Evolutionary conservation across 2,113 vertebrate genomes (phyloP).

Genomic region (Ictidomys tridecemlineatus): DNA sequence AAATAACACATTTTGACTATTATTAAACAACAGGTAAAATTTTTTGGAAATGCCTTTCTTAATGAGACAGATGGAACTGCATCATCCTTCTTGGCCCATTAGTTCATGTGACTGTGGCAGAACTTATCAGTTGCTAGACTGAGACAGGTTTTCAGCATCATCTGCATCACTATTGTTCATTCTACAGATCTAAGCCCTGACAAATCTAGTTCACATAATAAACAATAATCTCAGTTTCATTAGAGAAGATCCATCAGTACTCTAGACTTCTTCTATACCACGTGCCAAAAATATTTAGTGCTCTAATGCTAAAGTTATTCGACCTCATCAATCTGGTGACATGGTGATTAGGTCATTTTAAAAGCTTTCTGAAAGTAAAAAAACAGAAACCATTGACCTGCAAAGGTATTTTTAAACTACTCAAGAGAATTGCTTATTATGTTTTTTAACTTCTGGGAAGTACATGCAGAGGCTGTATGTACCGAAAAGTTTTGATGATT

Average conservation of each 20-base stretch:
- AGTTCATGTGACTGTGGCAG: neutral
- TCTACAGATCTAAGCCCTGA: neutral
- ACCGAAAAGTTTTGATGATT: neutral
- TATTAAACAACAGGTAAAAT: neutral
- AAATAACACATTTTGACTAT: neutral
- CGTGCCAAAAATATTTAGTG: neutral
- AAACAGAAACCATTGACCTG: neutral
- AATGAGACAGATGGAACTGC: neutral
- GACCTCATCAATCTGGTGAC: neutral
- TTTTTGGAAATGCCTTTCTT: neutral
- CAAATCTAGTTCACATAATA: neutral
- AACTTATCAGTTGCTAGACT: neutral
- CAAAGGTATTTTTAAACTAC: neutral
- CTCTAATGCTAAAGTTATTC: neutral
- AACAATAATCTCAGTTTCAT: neutral
- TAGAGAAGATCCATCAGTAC: neutral
- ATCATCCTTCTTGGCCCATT: neutral
- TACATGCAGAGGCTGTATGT: neutral
- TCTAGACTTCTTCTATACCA: neutral
- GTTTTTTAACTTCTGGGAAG: neutral
- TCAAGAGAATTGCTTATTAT: neutral
- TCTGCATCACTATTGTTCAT: neutral
- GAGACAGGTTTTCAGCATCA: neutral
- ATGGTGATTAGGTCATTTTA: neutral
- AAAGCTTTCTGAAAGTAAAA: constrained; percentile 1